Percentiles rank a stretch among this genome's conserved stretches.
These are phyloP conservation scores for Henicopernis longicauda DNA, from an alignment of 2,113 vertebrate species.

Conservation along the genomic window DNA sequence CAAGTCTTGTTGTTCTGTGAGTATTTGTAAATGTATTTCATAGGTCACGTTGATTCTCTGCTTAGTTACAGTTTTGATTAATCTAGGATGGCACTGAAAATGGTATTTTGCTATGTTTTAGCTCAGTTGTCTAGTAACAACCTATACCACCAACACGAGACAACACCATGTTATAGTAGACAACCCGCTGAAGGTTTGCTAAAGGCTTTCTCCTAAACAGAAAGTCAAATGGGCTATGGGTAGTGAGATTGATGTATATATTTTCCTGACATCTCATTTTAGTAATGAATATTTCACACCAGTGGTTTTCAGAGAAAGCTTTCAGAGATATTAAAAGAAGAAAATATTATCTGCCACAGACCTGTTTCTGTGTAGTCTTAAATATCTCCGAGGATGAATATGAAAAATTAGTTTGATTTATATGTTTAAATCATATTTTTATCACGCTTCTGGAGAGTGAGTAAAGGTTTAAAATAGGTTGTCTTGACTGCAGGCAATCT, in stretches of 20 bases:
- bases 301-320: neutral
- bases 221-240: neutral
- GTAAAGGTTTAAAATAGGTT: neutral
- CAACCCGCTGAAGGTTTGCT: neutral
- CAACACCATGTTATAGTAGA: neutral
- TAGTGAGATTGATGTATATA: neutral
- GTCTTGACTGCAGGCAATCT: neutral
- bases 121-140: neutral
- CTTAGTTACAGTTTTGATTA: neutral
- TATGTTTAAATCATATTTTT: neutral
- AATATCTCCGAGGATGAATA: neutral
- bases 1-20: conserved; percentile 95
- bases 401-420: neutral
- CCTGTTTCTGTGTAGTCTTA: neutral
- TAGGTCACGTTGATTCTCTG: neutral
- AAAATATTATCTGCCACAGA: neutral
- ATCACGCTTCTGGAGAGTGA: neutral
- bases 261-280: neutral
- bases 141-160: rapidly evolving
- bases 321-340: neutral
- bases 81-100: neutral
- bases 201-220: neutral
- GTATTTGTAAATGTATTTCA: conserved; percentile 41
- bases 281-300: neutral
- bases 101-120: neutral